Evolutionary conservation across 2,888 invertebrate species (phyloP).

Genomic region (Orthosia gothica): DNA sequence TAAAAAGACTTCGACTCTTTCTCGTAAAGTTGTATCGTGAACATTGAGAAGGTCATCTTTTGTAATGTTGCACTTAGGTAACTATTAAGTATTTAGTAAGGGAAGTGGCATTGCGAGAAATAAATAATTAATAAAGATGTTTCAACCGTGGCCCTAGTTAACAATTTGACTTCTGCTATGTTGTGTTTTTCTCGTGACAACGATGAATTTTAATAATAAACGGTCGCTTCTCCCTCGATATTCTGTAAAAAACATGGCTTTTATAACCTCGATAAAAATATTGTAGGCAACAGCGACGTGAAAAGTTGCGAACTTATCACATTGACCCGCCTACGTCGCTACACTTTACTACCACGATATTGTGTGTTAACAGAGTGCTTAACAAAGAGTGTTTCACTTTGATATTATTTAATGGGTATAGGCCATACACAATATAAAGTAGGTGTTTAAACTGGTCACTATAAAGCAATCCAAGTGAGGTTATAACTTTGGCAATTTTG

Average conservation of each 20-base stretch:
- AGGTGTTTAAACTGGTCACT: too few relatives aligned
- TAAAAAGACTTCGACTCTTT: conserved; percentile 2
- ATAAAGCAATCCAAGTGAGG: not conserved
- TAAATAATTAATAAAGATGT: too few relatives aligned
- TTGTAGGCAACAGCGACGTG: not conserved
- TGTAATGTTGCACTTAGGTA: not conserved
- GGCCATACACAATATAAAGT: too few relatives aligned
- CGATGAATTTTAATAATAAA: not conserved
- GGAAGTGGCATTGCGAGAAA: too few relatives aligned
- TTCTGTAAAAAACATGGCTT: not conserved
- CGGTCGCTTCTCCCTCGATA: not conserved
- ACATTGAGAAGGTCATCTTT: not conserved
- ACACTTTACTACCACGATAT: not conserved
- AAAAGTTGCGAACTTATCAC: conserved; percentile 2
- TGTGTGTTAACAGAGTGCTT: not conserved
- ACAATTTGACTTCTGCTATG: too few relatives aligned
- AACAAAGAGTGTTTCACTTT: not conserved
- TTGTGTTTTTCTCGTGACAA: too few relatives aligned
- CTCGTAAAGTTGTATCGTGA: not conserved
- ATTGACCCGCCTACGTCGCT: not conserved
- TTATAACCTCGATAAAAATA: not conserved
- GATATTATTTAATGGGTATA: not conserved
- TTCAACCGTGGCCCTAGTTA: too few relatives aligned
- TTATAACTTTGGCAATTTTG: not conserved
- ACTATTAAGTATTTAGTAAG: too few relatives aligned